These are phyloP conservation scores for Germaria angustata DNA, from an alignment of 2,888 invertebrate genomes.

Conservation along the genomic window DNA sequence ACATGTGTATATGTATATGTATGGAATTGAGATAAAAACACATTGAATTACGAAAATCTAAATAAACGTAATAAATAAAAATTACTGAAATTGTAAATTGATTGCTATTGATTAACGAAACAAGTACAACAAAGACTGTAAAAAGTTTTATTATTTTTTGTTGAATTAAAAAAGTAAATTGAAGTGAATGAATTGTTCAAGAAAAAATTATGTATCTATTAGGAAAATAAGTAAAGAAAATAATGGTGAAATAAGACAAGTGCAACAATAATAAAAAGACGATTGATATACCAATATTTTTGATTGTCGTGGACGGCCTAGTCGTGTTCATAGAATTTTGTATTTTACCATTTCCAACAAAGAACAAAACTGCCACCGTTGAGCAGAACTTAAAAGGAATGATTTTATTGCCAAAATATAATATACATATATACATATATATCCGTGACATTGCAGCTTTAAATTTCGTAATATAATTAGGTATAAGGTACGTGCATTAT, in stretches of 20 bases:
- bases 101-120: slow-evolving; percentile 36
- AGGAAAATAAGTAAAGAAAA: neutral
- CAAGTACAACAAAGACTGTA: too few species aligned
- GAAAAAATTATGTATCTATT: slow-evolving; percentile 9
- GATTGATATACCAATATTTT: neutral
- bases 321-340: neutral
- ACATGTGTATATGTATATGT: neutral
- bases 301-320: too few species aligned
- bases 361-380: too few species aligned
- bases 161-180: too few species aligned
- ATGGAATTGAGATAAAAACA: slow-evolving; percentile 3
- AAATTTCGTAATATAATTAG: too few species aligned
- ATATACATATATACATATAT: too few species aligned
- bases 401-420: too few species aligned
- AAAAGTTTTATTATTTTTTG: slow-evolving; percentile 19
- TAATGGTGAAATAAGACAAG: slow-evolving; percentile 11
- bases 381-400: too few species aligned
- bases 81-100: neutral
- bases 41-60: neutral
- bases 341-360: neutral
- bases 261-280: slow-evolving; percentile 1
- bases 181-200: neutral
- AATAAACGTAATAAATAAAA: neutral
- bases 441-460: too few species aligned
- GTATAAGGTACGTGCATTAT: too few species aligned